Evolutionary conservation across 2,888 invertebrate genomes (phyloP).

Genomic region (Drosophila mayaguana): DNA sequence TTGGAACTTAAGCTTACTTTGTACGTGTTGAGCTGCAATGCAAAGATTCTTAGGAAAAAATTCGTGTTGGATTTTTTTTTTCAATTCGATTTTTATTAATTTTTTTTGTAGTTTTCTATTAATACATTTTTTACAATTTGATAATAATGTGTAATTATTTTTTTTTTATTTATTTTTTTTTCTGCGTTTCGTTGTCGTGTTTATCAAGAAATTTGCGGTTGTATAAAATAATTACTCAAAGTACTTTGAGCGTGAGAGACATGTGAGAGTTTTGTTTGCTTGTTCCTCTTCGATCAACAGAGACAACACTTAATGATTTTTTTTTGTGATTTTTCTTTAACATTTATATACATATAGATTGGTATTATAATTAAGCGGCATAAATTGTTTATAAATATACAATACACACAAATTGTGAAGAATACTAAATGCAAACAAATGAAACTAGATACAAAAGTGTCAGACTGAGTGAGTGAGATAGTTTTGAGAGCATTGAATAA

Average conservation of each 20-base stretch:
- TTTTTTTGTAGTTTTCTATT: constrained; percentile 68
- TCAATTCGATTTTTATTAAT: constrained; percentile 68
- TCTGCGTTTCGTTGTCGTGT: constrained; percentile 67
- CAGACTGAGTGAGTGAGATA: constrained; percentile 69
- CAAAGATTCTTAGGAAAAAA: background rate
- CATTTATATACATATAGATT: constrained; percentile 56
- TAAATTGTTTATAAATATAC: constrained; percentile 80
- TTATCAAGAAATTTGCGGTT: constrained; percentile 53
- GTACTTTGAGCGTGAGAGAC: constrained; percentile 77
- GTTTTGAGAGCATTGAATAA: constrained; percentile 16
- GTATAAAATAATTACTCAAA: constrained; percentile 60
- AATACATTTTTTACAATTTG: constrained; percentile 67
- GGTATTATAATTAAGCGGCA: constrained; percentile 78
- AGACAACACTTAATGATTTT: constrained; percentile 48
- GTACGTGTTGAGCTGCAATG: background rate
- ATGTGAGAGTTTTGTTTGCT: constrained; percentile 68
- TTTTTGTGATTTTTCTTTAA: constrained; percentile 60
- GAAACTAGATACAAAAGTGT: constrained; percentile 80
- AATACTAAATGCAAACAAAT: constrained; percentile 82
- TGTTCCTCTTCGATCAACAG: constrained; percentile 32
- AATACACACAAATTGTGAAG: constrained; percentile 81
- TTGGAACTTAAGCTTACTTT: background rate
- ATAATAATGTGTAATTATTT: constrained; percentile 55
- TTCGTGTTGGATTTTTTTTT: constrained; percentile 41
- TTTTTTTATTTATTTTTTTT: constrained; percentile 12